These are phyloP conservation scores for Seriola dumerili DNA, from an alignment of 2,113 vertebrate genomes.

Conservation along the genomic window DNA sequence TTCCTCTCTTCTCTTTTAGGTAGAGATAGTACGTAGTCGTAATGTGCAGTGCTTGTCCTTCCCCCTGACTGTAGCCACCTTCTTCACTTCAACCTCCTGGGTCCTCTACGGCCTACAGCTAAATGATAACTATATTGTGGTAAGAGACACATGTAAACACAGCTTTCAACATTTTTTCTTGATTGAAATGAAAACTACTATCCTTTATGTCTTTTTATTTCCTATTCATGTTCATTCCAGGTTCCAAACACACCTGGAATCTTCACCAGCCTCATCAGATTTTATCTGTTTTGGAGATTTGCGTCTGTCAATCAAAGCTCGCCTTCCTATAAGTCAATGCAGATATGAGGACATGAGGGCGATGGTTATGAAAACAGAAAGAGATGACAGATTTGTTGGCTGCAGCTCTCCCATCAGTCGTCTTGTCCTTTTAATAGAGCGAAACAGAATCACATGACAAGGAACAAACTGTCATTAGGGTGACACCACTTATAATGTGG, in stretches of 20 bases:
- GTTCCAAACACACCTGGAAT: slow-evolving; percentile 93
- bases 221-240: slow-evolving; percentile 75
- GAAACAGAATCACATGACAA: neutral
- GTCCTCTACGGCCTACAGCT: slow-evolving; percentile 90
- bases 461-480: neutral
- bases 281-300: slow-evolving; percentile 92
- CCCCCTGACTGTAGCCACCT: slow-evolving; percentile 90
- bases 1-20: slow-evolving; percentile 72
- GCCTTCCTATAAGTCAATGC: slow-evolving; percentile 81
- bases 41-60: slow-evolving; percentile 91
- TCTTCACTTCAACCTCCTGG: slow-evolving; percentile 93
- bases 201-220: neutral
- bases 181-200: neutral
- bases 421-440: slow-evolving; percentile 7
- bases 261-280: slow-evolving; percentile 89
- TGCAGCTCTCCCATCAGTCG: neutral
- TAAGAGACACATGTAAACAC: slow-evolving; percentile 68
- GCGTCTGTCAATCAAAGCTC: slow-evolving; percentile 60
- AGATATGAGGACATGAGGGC: slow-evolving; percentile 73
- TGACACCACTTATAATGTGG: slow-evolving; percentile 9
- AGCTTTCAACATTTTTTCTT: neutral
- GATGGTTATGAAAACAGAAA: neutral
- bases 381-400: neutral
- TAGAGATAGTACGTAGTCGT: slow-evolving; percentile 86
- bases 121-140: slow-evolving; percentile 89